phyloP scores from a whole-genome alignment of 2,113 vertebrate genomes.

The Microtus richardsoni region DNA sequence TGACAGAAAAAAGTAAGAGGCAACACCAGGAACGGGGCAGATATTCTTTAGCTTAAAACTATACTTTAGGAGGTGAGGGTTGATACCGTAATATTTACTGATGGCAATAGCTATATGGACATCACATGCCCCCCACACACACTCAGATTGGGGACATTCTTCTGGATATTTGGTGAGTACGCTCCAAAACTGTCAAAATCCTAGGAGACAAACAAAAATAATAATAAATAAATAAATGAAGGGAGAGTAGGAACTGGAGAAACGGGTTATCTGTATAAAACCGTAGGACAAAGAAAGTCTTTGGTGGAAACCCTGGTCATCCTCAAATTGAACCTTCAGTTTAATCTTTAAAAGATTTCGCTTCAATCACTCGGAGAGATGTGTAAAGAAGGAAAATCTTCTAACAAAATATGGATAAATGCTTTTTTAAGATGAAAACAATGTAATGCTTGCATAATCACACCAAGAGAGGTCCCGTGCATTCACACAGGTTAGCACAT shows the following conservation, averaged over 20 bases:
- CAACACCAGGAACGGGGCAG: background rate
- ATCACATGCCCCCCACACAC: background rate
- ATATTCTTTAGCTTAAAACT: background rate
- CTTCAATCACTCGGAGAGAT: background rate
- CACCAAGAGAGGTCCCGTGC: background rate
- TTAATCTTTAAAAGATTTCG: background rate
- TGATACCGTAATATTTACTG: too few relatives aligned
- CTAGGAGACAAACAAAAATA: background rate
- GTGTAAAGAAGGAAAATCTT: constrained; percentile 18
- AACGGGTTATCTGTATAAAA: background rate
- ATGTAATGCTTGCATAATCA: constrained; percentile 38
- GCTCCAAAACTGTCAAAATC: background rate
- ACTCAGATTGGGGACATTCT: background rate
- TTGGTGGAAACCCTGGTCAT: background rate
- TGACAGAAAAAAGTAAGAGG: background rate
- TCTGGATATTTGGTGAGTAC: background rate
- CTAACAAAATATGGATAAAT: constrained; percentile 21
- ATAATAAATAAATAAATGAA: background rate
- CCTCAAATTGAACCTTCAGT: background rate
- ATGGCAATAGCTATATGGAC: too few relatives aligned
- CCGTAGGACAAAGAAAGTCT: background rate
- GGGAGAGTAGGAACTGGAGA: background rate
- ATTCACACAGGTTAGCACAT: constrained; percentile 45
- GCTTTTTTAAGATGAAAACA: constrained; percentile 6
- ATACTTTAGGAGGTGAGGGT: background rate